Base-by-base conservation (phyloP, 2,113 vertebrate species). In the Neoarius graeffei region DNA sequence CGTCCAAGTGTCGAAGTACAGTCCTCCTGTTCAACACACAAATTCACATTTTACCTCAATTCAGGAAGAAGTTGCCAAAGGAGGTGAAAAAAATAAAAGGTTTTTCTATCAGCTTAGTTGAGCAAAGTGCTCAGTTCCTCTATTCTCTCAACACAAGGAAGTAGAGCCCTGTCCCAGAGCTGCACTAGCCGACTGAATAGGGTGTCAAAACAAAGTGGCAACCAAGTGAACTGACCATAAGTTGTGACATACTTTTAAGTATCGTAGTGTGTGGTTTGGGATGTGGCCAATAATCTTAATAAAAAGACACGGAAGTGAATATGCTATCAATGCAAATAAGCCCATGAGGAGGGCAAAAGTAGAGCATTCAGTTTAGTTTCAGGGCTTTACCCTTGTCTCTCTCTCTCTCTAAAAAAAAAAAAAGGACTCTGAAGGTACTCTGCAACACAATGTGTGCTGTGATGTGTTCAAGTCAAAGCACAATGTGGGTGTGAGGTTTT, bases 141-240 rank as follows among this genome's bases (percentile, higher is more conserved):
- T 94, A 95, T 95, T 94, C 90, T 88, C 85, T 67, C 67, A 91
- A 90, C 85, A 96, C 90, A 90, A 95, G 95, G 95, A 96, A 96
- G 95, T 96, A 93, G 92, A 94, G 94, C 90, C 91, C 92, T 93
- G 69, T 76, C 71, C 69, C 5, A 8, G 5, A 48, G 52, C 4
- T 42, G 20, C 20, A 84, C 67, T 59, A 35, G 7, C 25, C 0
- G 2, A 73, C 83, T 71, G 15, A 54, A 15, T 7, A 85, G 83
- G 15, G 60, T 42, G 83, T 56, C 25, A 54, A 4, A 30, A 35
- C 5, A 2, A 23, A 77, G 48, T 15, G 13, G 67, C 27, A 7
- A 7, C 30, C 15, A 10, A 74, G 7, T 14, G 52, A 69, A 35
- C 67, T 35, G 66, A 23, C 20, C 6, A 50, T 14, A 25, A 25